Evolutionary conservation across 2,797 vertebrate genomes (phyloP).

Genomic region (Myiotriccus ornatus): DNA sequence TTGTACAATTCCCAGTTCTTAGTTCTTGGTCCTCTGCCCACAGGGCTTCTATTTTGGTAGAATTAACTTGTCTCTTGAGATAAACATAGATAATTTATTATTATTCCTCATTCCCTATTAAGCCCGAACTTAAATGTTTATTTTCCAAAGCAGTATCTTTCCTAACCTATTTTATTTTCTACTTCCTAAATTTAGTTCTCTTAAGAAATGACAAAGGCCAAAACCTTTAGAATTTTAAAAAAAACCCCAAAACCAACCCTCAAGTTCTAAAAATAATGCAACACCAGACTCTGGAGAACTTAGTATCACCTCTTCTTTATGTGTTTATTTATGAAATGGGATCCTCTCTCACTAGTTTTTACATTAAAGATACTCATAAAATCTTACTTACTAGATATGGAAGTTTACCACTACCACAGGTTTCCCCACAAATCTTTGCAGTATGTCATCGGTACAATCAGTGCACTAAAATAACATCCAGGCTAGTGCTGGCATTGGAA

Average conservation of each 20-base stretch:
- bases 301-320: background rate
- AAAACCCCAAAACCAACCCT: rapidly evolving
- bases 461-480: background rate
- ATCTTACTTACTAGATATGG: background rate
- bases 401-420: background rate
- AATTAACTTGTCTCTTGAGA: conserved; percentile 16
- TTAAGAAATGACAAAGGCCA: background rate
- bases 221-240: background rate
- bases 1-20: background rate
- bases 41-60: conserved; percentile 17
- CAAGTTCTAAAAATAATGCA: conserved; percentile 2
- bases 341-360: background rate
- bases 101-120: background rate
- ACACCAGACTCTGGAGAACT: background rate
- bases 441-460: background rate
- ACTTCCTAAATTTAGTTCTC: background rate
- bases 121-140: background rate
- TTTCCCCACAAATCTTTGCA: background rate
- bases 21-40: background rate
- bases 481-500: background rate
- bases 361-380: background rate
- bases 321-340: background rate
- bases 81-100: conserved; percentile 30
- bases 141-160: conserved; percentile 22
- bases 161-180: conserved; percentile 14